Evolutionary conservation across 1,140 invertebrate species (phyloP), one percentile per base, ranked within the genome.

Genomic region (Rhysida immarginata): DNA sequence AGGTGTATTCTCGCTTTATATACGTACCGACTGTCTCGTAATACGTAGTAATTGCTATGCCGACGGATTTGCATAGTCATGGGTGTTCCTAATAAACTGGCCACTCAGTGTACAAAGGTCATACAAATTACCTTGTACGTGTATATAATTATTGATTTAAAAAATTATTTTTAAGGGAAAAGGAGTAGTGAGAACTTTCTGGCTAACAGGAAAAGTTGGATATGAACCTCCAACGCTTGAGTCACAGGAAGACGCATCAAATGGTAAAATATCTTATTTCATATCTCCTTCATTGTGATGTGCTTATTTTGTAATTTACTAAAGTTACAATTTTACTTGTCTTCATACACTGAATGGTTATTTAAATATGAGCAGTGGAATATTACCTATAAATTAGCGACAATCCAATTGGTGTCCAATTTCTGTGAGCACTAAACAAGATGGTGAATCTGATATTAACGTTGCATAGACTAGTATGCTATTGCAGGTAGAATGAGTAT

Each of bases 171-270:
- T 8, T 55, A 8, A 59, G 26, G 26, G 35, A 53, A 53, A 56
- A 85, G 88, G 88, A 26, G 74, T 78, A 29, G 94, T 96, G 90
- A 91, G 87, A 66, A 96, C 92, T 0, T 96, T 88, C 66, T 96
- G 89, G 89, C 67, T 95, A 11, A 20, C 18, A 20, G 18, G 44
- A 8, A 46, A 46, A 23, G 18, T 5, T 20, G 44, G 44, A 46
- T 46, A 46, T 46, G 44, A 46, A 46, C 16, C 23, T 46, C 44
- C 44, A 11, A 11, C 44, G n/a, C 23, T 46, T n/a, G 44, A n/a
- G 44, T 20, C 44, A n/a, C 11, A n/a, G 11, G 35, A n/a, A 41
- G n/a, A 13, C n/a, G 11, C 35, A 41, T 11, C 35, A 41, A 41
- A 11, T 13, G 35, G 35, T 41, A 11, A 41, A 41, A 41, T n/a